phyloP scores from a whole-genome alignment of 2,888 invertebrate genomes.

The Aleiodes leptofemur region DNA sequence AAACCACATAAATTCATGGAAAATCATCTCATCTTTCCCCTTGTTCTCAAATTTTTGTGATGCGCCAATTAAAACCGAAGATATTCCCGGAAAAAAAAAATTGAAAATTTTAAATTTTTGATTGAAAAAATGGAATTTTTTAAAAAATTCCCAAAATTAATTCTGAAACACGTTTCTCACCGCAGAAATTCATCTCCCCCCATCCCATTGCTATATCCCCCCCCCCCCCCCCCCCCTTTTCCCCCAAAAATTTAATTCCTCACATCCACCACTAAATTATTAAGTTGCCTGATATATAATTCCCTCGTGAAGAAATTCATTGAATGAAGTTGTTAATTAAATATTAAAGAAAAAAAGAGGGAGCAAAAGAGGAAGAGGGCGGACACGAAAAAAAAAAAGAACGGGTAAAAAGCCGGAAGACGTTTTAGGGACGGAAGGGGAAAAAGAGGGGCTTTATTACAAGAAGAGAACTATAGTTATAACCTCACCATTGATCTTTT shows the following conservation, averaged over 20 bases:
- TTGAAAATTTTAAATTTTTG: no score
- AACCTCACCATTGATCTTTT: constrained; percentile 60
- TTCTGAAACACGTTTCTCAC: no score
- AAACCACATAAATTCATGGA: no score
- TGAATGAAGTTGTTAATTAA: constrained; percentile 16
- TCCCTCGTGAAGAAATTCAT: neutral
- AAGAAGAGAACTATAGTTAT: constrained; percentile 10
- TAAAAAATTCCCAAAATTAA: no score
- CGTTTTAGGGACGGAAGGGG: constrained; percentile 65
- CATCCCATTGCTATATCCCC: no score
- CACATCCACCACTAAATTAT: neutral
- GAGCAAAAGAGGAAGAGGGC: constrained; percentile 36
- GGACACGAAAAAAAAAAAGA: neutral
- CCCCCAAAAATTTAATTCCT: neutral
- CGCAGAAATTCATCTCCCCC: no score
- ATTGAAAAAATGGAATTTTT: no score
- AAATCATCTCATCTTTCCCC: no score
- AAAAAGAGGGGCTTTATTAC: constrained; percentile 58
- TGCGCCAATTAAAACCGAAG: no score
- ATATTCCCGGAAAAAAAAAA: no score
- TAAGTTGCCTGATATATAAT: neutral
- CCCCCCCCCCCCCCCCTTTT: neutral
- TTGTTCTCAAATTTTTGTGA: no score
- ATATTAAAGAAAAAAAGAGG: constrained; percentile 8
- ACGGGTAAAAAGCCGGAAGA: constrained; percentile 64